phyloP scores from a whole-genome alignment of 2,888 invertebrate genomes.

The Spodoptera littoralis region DNA sequence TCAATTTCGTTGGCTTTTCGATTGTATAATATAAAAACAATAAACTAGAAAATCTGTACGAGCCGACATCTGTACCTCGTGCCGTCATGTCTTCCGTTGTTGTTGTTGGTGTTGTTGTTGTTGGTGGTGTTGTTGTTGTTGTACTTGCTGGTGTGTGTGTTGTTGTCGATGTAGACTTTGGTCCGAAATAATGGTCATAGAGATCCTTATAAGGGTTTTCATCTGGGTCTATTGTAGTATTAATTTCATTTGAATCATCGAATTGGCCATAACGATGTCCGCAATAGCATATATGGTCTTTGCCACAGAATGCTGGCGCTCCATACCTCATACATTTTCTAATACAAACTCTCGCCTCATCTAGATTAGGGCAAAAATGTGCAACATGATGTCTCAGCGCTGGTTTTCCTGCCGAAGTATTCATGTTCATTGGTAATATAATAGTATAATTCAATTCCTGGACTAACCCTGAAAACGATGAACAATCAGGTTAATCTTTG shows the following conservation, averaged over 20 bases:
- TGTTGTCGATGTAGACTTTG: constrained; percentile 1
- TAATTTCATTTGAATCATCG: constrained; percentile 17
- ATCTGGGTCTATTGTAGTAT: constrained; percentile 34
- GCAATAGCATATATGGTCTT: constrained; percentile 81
- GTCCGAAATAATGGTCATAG: constrained; percentile 78
- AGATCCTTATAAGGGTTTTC: constrained; percentile 72
- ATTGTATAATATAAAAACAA: too few relatives aligned
- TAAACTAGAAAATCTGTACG: too few relatives aligned
- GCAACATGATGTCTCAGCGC: constrained; percentile 79
- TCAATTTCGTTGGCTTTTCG: too few relatives aligned
- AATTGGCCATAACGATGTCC: constrained; percentile 69
- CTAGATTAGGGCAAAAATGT: constrained; percentile 79
- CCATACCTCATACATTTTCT: constrained; percentile 70
- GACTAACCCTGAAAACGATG: too few relatives aligned
- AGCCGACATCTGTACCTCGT: too few relatives aligned
- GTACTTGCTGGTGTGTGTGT: too few relatives aligned
- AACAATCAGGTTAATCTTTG: too few relatives aligned
- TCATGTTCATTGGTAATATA: not conserved
- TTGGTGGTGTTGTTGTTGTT: too few relatives aligned
- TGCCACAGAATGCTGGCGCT: constrained; percentile 82
- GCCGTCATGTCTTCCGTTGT: too few relatives aligned
- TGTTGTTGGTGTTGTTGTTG: too few relatives aligned
- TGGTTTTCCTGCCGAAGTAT: constrained; percentile 38
- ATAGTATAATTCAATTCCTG: not conserved
- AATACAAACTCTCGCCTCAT: constrained; percentile 75